phyloP scores from a whole-genome alignment of 2,888 invertebrate genomes.

The Acronicta aceris region DNA sequence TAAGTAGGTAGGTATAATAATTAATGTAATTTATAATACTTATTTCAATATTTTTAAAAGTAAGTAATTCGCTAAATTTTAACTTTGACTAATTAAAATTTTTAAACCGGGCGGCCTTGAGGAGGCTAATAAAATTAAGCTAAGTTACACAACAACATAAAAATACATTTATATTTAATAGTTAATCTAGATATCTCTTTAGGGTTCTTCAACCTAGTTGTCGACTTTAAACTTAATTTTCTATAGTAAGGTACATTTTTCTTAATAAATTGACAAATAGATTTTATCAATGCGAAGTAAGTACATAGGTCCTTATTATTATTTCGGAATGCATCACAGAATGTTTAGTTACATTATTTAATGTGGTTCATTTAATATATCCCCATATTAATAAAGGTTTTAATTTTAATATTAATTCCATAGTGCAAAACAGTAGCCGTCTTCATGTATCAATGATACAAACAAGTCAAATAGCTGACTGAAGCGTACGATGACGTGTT shows the following conservation, averaged over 20 bases:
- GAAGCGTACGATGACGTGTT: too few relatives aligned
- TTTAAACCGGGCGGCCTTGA: too few relatives aligned
- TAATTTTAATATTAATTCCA: background rate
- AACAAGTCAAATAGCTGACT: too few relatives aligned
- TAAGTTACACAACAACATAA: too few relatives aligned
- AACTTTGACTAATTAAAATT: too few relatives aligned
- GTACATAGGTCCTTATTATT: constrained; percentile 11
- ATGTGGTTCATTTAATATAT: constrained; percentile 18
- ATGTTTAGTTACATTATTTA: constrained; percentile 16
- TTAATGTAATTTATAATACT: background rate
- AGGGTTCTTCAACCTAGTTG: background rate
- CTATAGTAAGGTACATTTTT: background rate
- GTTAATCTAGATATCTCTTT: too few relatives aligned
- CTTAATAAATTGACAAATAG: constrained; percentile 26
- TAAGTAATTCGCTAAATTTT: too few relatives aligned
- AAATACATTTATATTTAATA: too few relatives aligned
- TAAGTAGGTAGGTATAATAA: too few relatives aligned
- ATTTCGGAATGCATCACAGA: constrained; percentile 36
- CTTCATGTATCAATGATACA: background rate
- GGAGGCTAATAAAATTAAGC: too few relatives aligned
- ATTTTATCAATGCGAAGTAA: constrained; percentile 12
- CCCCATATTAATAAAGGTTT: constrained; percentile 9
- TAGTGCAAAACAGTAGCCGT: background rate
- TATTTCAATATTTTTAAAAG: too few relatives aligned
- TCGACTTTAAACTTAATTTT: too few relatives aligned